phyloP scores from a whole-genome alignment of 1,140 invertebrate genomes.

The Rhagoletis zephyria region DNA sequence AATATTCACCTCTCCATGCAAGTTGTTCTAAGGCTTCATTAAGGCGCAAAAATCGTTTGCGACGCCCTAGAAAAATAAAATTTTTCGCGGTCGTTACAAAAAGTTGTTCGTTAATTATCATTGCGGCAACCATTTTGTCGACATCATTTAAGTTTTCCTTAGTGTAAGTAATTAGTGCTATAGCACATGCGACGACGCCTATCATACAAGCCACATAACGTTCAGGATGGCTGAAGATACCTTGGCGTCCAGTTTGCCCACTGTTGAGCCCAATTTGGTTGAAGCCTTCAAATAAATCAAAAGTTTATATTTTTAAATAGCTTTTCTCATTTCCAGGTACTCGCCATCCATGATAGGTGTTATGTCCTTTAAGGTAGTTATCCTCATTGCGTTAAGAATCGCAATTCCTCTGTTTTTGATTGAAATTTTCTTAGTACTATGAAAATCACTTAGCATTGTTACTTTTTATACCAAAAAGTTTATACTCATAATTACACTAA shows the following conservation, averaged over 20 bases:
- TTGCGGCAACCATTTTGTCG: neutral
- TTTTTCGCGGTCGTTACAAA: neutral
- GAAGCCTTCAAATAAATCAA: neutral
- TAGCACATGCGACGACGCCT: neutral
- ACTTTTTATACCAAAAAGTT: too few relatives aligned
- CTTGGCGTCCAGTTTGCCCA: neutral
- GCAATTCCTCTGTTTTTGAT: too few relatives aligned
- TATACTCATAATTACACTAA: too few relatives aligned
- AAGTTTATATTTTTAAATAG: neutral
- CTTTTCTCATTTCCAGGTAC: neutral
- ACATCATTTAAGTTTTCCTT: neutral
- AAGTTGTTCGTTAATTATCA: neutral
- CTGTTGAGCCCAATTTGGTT: neutral
- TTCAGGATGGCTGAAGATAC: neutral
- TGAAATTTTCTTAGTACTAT: too few relatives aligned
- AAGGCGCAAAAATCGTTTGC: neutral
- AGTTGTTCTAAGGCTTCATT: neutral
- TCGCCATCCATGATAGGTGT: neutral
- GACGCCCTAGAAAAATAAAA: conserved; percentile 1
- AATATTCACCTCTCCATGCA: neutral
- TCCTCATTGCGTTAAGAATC: conserved; percentile 13
- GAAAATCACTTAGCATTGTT: too few relatives aligned
- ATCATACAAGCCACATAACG: neutral
- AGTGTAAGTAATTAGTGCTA: neutral
- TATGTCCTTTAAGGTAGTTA: conserved; percentile 3